Percentiles rank a stretch among this genome's conserved stretches.
phyloP scores from a whole-genome alignment of 2,113 vertebrate genomes.

The Amphiprion percula region DNA sequence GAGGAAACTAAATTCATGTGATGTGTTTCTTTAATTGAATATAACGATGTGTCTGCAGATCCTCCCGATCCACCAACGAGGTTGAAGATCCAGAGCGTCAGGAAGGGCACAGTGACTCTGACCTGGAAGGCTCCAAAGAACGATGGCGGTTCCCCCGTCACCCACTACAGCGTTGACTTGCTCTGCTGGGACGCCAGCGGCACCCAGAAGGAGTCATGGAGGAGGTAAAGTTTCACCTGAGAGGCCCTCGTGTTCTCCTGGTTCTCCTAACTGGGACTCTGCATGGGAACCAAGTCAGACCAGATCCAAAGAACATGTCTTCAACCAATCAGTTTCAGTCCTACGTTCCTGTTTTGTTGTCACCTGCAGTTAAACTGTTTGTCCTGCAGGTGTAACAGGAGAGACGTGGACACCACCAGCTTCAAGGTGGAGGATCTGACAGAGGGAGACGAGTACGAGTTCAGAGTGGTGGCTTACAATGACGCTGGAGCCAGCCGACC shows the following conservation, averaged over 20 bases:
- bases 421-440: conserved; percentile 95
- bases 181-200: conserved; percentile 93
- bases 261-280: too few relatives aligned
- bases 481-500: conserved; percentile 93
- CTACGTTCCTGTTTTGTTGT: background rate
- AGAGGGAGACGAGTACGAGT: conserved; percentile 96
- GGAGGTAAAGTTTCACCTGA: conserved; percentile 73
- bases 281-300: too few relatives aligned
- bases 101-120: conserved; percentile 90
- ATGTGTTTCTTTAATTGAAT: too few relatives aligned
- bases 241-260: too few relatives aligned
- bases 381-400: conserved; percentile 88
- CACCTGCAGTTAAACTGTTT: background rate
- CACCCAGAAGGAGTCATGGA: conserved; percentile 93
- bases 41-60: conserved; percentile 80
- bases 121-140: conserved; percentile 97
- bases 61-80: conserved; percentile 96
- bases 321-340: background rate
- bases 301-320: too few relatives aligned
- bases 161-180: conserved; percentile 96
- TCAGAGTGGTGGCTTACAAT: conserved; percentile 95
- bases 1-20: too few relatives aligned
- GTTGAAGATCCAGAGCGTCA: conserved; percentile 91
- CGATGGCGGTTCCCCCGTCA: conserved; percentile 96
- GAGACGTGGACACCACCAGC: conserved; percentile 93